Base-by-base conservation (phyloP, 2,888 invertebrate genomes). In the Brachypterus glaber region DNA sequence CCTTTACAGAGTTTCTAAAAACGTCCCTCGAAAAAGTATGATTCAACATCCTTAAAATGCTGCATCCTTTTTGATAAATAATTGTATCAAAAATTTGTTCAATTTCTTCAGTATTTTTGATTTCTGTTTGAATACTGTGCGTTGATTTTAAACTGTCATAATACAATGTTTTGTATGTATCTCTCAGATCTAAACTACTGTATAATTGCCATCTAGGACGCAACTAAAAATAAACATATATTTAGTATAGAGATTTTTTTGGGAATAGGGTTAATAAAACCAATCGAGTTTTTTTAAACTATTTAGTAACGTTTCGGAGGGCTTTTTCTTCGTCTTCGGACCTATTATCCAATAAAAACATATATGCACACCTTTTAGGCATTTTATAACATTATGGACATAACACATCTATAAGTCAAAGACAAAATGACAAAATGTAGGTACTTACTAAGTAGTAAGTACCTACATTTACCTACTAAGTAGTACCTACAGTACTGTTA, bases 1-100 rank as follows among this genome's bases (percentile, higher is more conserved):
- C 59, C 8, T 68, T 60, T 33, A 76, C 49, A 12, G 74, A 76
- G 33, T 68, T 64, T 44, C 66, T 65, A 54, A 77, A 77, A 40
- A 72, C 52, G 1, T 65, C 59, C 38, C 69, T 66, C 0, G 71
- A 65, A 13, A 77, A 59, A 0, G 73, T 73, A 40, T 72, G 68
- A 53, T 76, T 74, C 37, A 77, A 58, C 77, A 77, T 77, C 18
- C 74, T 54, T 25, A 77, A 67, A 4, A 78, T 58, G 41, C 71
- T 72, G 4, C 74, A 76, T 29, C 67, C 71, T 66, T 64, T 64
- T 37, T 59, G 54, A 33, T 57, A 54, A 4, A 57, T 52, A 14
- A 56, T 53, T 4, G 53, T 51, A 53, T 78, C 76, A 53, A 76
- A 77, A 49, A 75, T 72, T 58, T 72, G 73, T 35, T 71, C 69